Evolutionary conservation across 2,113 vertebrate species (phyloP).

Genomic region (Psilopogon haemacephalus): DNA sequence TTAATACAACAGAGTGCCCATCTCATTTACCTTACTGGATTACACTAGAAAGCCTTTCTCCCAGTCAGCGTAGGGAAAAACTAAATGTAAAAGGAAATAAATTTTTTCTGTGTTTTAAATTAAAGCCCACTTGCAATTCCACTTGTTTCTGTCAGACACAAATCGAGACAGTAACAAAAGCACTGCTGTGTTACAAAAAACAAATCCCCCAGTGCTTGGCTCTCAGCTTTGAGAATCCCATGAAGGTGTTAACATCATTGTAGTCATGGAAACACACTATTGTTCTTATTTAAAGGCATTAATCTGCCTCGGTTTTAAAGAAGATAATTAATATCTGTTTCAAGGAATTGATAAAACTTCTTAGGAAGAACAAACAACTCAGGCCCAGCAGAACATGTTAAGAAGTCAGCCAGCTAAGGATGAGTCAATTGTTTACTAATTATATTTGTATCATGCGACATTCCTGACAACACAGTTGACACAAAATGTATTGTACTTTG

Average conservation of each 20-base stretch:
- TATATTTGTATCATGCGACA: background rate
- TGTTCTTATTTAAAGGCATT: background rate
- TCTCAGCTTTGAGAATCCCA: background rate
- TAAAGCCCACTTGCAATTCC: background rate
- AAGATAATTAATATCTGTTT: background rate
- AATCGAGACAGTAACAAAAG: background rate
- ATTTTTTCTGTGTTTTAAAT: background rate
- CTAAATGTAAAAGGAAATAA: background rate
- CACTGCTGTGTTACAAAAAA: background rate
- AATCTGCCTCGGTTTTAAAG: background rate
- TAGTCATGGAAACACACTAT: conserved; percentile 1
- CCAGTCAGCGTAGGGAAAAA: too few relatives aligned
- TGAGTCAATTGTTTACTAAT: conserved; percentile 3
- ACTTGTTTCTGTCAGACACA: background rate
- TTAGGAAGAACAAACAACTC: conserved; percentile 17
- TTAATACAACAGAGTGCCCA: background rate
- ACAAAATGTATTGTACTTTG: background rate
- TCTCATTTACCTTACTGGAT: background rate
- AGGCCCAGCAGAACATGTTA: background rate
- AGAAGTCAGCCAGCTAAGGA: background rate
- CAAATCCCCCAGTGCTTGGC: background rate
- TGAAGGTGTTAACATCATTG: conserved; percentile 7
- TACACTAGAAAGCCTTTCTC: background rate
- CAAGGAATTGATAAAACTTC: conserved; percentile 26
- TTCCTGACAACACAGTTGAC: background rate